Evolutionary conservation across 2,113 vertebrate genomes (phyloP).

Genomic region (Struthio camelus): DNA sequence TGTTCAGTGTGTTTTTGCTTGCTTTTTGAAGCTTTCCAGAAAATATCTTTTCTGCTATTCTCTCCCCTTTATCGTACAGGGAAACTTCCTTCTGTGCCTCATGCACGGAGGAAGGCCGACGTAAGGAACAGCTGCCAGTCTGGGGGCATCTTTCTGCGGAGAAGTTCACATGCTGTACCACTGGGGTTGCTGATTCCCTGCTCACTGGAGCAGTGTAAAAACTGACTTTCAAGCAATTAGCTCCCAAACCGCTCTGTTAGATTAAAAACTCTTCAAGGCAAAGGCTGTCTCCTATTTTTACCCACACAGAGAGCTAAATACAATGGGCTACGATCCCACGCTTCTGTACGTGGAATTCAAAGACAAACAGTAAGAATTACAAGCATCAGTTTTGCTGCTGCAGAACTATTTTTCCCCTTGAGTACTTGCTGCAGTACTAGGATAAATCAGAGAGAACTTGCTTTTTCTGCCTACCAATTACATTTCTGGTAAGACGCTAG

Average conservation of each 20-base stretch:
- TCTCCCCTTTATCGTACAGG: not conserved
- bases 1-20: too few relatives aligned
- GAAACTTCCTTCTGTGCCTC: too few relatives aligned
- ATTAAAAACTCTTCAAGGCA: not conserved
- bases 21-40: not conserved
- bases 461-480: not conserved
- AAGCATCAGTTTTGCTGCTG: not conserved
- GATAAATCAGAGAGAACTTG: not conserved
- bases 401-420: not conserved
- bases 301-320: not conserved
- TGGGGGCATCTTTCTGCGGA: not conserved
- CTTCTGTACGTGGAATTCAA: not conserved
- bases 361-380: not conserved
- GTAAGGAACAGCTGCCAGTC: too few relatives aligned
- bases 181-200: not conserved
- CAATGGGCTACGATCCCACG: not conserved
- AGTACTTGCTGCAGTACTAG: too few relatives aligned
- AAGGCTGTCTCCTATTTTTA: not conserved
- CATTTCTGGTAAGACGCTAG: not conserved
- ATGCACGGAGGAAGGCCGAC: too few relatives aligned
- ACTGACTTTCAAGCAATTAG: not conserved
- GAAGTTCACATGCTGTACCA: not conserved
- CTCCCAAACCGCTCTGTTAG: not conserved
- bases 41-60: not conserved
- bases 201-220: not conserved